Evolutionary conservation across 1,140 invertebrate genomes (phyloP).

Genomic region (Cataglyphis hispanica): DNA sequence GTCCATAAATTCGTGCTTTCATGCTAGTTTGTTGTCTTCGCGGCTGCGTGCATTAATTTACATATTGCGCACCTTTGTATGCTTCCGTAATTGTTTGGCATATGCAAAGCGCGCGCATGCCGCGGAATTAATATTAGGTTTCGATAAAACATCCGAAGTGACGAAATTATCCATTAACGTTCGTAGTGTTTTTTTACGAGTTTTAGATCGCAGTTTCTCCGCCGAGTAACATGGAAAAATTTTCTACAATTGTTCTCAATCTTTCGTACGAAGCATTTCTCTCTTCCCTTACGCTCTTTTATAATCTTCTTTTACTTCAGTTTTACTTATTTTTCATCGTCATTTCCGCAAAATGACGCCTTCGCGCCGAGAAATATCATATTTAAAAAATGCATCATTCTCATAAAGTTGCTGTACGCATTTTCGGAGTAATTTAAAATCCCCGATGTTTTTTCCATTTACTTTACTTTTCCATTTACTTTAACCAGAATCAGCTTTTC

Average conservation of each 20-base stretch:
- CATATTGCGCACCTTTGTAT: constrained; percentile 15
- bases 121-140: constrained; percentile 47
- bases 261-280: constrained; percentile 4
- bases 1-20: constrained; percentile 25
- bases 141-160: constrained; percentile 11
- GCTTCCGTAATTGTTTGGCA: constrained; percentile 42
- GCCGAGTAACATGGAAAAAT: constrained; percentile 54
- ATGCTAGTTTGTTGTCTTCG: constrained; percentile 11
- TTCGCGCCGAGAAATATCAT: constrained; percentile 66
- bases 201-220: constrained; percentile 31
- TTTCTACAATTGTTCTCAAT: constrained; percentile 57
- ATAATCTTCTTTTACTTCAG: constrained; percentile 60
- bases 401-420: constrained; percentile 65
- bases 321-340: constrained; percentile 67
- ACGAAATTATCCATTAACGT: constrained; percentile 36
- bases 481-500: background rate
- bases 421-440: background rate
- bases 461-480: too few relatives aligned
- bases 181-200: constrained; percentile 10
- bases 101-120: constrained; percentile 14
- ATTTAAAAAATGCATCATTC: constrained; percentile 73
- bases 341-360: constrained; percentile 75
- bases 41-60: constrained; percentile 34
- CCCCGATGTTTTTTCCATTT: background rate
- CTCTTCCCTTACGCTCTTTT: background rate